A percentile compares a stretch with the other conserved stretches of the same genome.
phyloP scores from a whole-genome alignment of 2,888 invertebrate species.

The Phrixothrix hirtus region DNA sequence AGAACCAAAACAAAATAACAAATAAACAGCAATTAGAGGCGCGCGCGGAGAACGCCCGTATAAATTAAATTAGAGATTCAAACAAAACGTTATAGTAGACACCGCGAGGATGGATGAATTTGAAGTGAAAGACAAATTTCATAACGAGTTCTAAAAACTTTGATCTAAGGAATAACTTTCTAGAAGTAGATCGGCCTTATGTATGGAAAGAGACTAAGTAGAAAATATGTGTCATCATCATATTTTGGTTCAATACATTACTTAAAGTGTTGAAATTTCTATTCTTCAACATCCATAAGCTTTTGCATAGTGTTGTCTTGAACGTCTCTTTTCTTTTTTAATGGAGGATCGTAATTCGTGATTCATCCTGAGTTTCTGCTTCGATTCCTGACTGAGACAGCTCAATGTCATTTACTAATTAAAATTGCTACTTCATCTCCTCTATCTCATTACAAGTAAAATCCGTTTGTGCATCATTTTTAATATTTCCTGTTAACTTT shows the following conservation, averaged over 20 bases:
- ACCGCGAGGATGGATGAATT: too few species aligned
- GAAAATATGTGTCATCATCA: constrained; percentile 5
- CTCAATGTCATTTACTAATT: too few species aligned
- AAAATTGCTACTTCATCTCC: neutral
- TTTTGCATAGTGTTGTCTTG: neutral
- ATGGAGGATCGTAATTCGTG: neutral
- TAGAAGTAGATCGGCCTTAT: neutral
- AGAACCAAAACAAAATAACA: too few species aligned
- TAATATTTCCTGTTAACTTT: constrained; percentile 7
- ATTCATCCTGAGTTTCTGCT: neutral
- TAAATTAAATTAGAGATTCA: too few species aligned
- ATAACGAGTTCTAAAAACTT: neutral
- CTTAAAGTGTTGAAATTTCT: neutral
- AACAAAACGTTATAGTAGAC: too few species aligned
- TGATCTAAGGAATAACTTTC: constrained; percentile 2
- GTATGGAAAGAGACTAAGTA: constrained; percentile 1
- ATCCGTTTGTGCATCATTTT: neutral
- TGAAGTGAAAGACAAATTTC: too few species aligned
- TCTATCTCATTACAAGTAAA: neutral
- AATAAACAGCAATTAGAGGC: too few species aligned
- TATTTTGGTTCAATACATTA: neutral
- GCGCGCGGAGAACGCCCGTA: too few species aligned
- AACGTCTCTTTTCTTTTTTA: neutral
- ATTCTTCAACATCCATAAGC: too few species aligned
- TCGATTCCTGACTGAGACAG: neutral